These are phyloP conservation scores for Cynoglossus semilaevis DNA, from an alignment of 2,113 vertebrate genomes.

Conservation along the genomic window DNA sequence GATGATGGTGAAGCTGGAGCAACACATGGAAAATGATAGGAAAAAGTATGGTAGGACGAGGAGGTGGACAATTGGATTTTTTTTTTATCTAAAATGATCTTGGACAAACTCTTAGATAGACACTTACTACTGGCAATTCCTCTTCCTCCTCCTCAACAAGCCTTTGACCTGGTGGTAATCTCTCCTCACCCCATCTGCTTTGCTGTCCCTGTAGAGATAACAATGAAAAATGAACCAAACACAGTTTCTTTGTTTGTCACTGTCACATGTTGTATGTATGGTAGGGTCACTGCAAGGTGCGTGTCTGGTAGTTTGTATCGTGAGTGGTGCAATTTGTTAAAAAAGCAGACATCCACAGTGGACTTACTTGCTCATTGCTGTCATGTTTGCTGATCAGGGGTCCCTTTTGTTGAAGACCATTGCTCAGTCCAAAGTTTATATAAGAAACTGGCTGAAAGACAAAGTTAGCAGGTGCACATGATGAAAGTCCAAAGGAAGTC, in stretches of 20 bases:
- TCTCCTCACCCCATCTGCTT: conserved; percentile 35
- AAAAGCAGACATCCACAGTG: neutral
- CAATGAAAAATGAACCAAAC: too few species aligned
- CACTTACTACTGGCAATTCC: conserved; percentile 57
- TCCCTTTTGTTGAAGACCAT: conserved; percentile 31
- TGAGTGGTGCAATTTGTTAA: too few species aligned
- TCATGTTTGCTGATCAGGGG: conserved; percentile 31
- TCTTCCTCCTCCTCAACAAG: conserved; percentile 15
- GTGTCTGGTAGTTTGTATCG: too few species aligned
- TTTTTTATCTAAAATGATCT: neutral
- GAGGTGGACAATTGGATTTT: neutral
- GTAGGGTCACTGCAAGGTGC: too few species aligned
- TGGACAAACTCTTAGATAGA: neutral
- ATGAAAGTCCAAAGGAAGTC: too few species aligned
- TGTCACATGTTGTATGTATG: too few species aligned
- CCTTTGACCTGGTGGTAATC: neutral
- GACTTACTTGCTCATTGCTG: conserved; percentile 36
- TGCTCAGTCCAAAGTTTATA: conserved; percentile 20
- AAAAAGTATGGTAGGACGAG: too few species aligned
- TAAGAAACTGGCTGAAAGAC: conserved; percentile 35
- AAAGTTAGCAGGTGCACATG: neutral
- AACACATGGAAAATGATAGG: too few species aligned
- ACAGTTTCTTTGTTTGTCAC: too few species aligned
- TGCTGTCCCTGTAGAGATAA: conserved; percentile 27
- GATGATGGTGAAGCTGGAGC: too few species aligned